Base-by-base conservation (phyloP, 2,797 vertebrate genomes). In the Lateolabrax maculatus region DNA sequence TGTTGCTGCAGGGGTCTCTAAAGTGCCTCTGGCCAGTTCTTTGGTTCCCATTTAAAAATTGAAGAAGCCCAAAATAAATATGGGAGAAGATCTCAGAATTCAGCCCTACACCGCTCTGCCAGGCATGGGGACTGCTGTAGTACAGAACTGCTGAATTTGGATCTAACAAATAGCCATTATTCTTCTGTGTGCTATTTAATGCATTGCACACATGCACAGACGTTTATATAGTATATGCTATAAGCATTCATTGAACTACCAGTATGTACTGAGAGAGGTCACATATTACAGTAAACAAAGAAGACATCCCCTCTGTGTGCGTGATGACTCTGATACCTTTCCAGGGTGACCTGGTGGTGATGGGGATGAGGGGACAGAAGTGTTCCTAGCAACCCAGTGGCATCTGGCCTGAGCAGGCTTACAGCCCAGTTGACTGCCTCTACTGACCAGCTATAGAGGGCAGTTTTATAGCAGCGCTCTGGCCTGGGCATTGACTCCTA, bases 1-100 rank as follows among this genome's bases (percentile, higher is more conserved):
- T 79, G 85, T 80, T 74, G 78, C 80, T 78, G 60, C 79, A 48
- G 79, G 73, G 87, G 86, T 89, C 92, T 91, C 87, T 87, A 83
- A 93, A 93, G 90, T 88, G 91, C 90, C 90, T 84, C 84, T 90
- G 91, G 89, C 89, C 83, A 73, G 65, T 74, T 65, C 86, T 92
- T 86, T 82, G 82, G 79, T 84, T 83, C 73, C 79, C 66, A 63
- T 90, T 90, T 87, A 90, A 95, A 95, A 92, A 94, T 94, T 92
- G 74, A 93, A 91, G 87, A 91, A 83, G 79, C 88, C 81, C 69
- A 93, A 92, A 94, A 94, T 89, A 93, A 91, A 93, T 85, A 55
- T 73, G 48, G 67, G 69, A 64, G 56, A 75, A 60, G 74, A 84
- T 88, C 60, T 75, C 73, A 79, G 82, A 78, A 66, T 60, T 56